A percentile compares a stretch with the other conserved stretches of the same genome.
phyloP scores from a whole-genome alignment of 2,113 vertebrate species.

The Patagioenas fasciata region DNA sequence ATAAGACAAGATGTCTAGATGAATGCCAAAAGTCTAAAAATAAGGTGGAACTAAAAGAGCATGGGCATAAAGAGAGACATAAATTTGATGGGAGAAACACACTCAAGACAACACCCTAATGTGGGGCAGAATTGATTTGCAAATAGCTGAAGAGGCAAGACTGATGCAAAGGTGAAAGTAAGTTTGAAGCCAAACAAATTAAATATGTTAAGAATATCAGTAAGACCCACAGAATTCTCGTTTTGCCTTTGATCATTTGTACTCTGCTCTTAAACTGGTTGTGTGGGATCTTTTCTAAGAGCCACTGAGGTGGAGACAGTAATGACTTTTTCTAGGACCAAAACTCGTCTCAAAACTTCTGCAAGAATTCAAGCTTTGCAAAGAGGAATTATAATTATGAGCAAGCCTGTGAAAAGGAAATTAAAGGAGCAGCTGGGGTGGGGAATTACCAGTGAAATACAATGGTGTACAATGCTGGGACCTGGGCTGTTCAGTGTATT shows the following conservation, averaged over 20 bases:
- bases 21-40: neutral
- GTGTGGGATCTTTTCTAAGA: neutral
- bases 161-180: neutral
- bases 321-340: neutral
- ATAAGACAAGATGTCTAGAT: neutral
- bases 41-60: neutral
- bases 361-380: neutral
- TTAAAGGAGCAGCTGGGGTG: neutral
- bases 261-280: neutral
- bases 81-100: neutral
- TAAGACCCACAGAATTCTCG: neutral
- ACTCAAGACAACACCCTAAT: neutral
- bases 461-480: neutral
- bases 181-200: neutral
- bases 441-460: neutral
- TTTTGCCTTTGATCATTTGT: neutral
- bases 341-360: neutral
- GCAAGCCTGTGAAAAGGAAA: neutral
- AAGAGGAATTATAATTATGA: neutral
- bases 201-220: neutral
- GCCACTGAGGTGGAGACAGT: too few relatives aligned
- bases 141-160: neutral
- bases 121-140: neutral
- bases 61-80: neutral
- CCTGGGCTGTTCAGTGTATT: neutral